Conservation (phyloP, 2,797 vertebrate genomes). For the Cetoscarus ocellatus region DNA sequence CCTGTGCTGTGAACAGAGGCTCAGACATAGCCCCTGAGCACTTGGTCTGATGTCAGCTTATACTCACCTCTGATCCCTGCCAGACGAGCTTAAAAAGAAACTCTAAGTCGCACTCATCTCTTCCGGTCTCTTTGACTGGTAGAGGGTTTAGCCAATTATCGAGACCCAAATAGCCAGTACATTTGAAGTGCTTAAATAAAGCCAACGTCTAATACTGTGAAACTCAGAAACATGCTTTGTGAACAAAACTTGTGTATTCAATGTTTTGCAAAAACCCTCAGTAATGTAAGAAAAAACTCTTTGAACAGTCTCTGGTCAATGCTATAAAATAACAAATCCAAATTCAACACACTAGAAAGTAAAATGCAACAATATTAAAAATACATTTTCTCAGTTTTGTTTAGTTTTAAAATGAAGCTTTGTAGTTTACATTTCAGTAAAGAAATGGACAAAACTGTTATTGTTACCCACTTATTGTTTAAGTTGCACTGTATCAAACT, state of each 20-base stretch:
- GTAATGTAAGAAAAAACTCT: constrained; percentile 8
- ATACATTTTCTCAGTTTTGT: not conserved
- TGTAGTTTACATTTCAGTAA: no score
- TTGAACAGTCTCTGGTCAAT: not conserved
- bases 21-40: constrained; percentile 26
- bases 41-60: constrained; percentile 22
- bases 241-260: not conserved
- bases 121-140: constrained; percentile 75
- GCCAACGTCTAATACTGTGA: not conserved
- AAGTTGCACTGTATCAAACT: not conserved
- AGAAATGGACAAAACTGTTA: no score
- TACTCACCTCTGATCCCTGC: constrained; percentile 54
- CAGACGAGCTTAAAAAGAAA: constrained; percentile 61
- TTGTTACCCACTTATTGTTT: not conserved
- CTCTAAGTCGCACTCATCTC: constrained; percentile 70
- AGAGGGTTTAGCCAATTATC: constrained; percentile 77
- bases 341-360: no score
- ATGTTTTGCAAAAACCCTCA: not conserved
- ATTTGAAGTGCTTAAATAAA: constrained; percentile 33
- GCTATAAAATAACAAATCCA: no score
- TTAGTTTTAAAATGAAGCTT: not conserved
- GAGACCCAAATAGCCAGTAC: constrained; percentile 72
- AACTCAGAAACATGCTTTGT: not conserved
- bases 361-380: no score
- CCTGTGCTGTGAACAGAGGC: constrained; percentile 6